These are phyloP conservation scores for Chamaea fasciata DNA, from an alignment of 2,113 vertebrate genomes.

Conservation along the genomic window DNA sequence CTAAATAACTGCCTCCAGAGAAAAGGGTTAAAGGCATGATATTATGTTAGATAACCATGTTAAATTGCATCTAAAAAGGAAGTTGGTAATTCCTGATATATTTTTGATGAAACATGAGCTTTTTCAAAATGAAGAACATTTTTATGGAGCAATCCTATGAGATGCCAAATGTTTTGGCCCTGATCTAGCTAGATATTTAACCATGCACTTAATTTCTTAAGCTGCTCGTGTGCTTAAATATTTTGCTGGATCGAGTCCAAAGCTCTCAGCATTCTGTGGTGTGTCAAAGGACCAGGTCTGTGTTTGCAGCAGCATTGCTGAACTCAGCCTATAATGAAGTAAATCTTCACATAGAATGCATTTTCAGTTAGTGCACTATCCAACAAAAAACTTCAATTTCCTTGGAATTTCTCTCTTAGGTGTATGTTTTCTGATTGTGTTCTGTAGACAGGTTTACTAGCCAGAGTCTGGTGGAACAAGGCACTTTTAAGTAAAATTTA, in stretches of 20 bases:
- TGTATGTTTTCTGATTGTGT: background rate
- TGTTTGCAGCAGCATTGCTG: background rate
- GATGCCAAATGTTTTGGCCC: conserved; percentile 26
- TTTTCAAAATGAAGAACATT: conserved; percentile 4
- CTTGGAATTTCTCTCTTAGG: background rate
- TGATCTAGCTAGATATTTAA: conserved; percentile 24
- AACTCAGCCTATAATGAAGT: background rate
- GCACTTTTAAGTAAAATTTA: background rate
- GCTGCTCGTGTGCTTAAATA: background rate
- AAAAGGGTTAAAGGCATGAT: background rate
- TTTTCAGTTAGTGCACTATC: background rate
- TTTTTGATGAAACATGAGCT: background rate
- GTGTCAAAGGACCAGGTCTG: conserved; percentile 14
- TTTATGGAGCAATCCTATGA: conserved; percentile 12
- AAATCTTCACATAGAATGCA: background rate
- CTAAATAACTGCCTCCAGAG: background rate
- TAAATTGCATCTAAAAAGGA: background rate
- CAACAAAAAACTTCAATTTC: background rate
- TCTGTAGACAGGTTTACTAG: background rate
- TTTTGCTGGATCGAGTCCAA: conserved; percentile 16
- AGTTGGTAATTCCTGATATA: background rate
- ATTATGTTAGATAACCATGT: background rate
- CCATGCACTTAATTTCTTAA: conserved; percentile 8
- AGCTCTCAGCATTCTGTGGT: background rate
- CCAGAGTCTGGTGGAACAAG: background rate